These are phyloP conservation scores for Siniperca scherzeri DNA, from an alignment of 2,797 vertebrate genomes.

Conservation along the genomic window DNA sequence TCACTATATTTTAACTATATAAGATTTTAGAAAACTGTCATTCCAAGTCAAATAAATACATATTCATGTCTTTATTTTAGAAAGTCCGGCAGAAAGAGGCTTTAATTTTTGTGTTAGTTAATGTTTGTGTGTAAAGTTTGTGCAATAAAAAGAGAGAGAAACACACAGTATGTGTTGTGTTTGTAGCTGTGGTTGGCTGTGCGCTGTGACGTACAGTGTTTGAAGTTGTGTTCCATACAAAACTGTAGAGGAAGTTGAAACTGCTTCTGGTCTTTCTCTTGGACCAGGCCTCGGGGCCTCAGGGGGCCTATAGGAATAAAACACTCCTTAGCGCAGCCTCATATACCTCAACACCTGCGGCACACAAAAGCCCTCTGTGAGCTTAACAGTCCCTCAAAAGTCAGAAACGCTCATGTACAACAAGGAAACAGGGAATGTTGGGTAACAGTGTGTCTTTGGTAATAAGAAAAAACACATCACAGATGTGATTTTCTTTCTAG, in stretches of 20 bases:
- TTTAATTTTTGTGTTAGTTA: not conserved
- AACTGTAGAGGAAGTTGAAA: conserved; percentile 76
- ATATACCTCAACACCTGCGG: conserved; percentile 77
- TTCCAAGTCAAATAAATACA: conserved; percentile 16
- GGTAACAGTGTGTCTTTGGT: conserved; percentile 10
- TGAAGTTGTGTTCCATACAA: conserved; percentile 73
- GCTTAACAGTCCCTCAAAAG: conserved; percentile 52
- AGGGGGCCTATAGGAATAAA: conserved; percentile 67
- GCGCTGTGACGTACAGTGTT: conserved; percentile 59
- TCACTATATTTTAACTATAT: not conserved
- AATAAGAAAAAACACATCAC: conserved; percentile 25
- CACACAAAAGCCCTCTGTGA: conserved; percentile 78
- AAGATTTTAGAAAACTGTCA: conserved; percentile 5
- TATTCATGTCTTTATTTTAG: conserved; percentile 25
- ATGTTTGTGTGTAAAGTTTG: not conserved
- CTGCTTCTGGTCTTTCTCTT: conserved; percentile 82
- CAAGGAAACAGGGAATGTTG: conserved; percentile 40
- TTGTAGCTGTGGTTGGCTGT: conserved; percentile 20
- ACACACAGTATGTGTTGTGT: conserved; percentile 29
- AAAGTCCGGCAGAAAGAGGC: not conserved
- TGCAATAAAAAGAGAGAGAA: conserved; percentile 23
- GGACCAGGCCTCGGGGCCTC: conserved; percentile 62
- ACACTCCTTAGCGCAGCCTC: conserved; percentile 63
- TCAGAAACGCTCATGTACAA: conserved; percentile 46
- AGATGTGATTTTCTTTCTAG: conserved; percentile 9